Percentiles rank a stretch among this genome's conserved stretches.
Evolutionary conservation across 2,797 vertebrate genomes (phyloP).

Genomic region (Astyanax mexicanus): DNA sequence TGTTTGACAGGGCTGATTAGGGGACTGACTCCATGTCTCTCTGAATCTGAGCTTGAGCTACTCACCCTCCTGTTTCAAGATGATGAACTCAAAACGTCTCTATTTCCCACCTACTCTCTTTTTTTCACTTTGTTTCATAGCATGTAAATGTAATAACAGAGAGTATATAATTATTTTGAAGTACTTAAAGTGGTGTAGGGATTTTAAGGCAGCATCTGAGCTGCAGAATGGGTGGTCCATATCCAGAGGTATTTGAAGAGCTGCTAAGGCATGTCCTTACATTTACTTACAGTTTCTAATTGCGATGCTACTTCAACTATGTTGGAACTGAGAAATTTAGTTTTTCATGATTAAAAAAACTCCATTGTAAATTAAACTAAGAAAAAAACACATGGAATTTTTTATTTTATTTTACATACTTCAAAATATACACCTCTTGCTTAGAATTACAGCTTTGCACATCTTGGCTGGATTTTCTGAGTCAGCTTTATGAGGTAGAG

Average conservation of each 20-base stretch:
- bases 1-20: constrained; percentile 79
- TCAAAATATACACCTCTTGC: no score
- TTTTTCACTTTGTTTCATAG: constrained; percentile 69
- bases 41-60: constrained; percentile 75
- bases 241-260: constrained; percentile 20
- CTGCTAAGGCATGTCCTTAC: constrained; percentile 29
- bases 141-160: constrained; percentile 76
- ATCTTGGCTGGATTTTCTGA: no score
- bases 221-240: constrained; percentile 56
- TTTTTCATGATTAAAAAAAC: constrained; percentile 12
- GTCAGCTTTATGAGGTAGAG: no score
- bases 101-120: constrained; percentile 21
- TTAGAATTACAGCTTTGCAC: no score
- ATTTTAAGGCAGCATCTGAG: constrained; percentile 67
- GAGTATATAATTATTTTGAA: constrained; percentile 77
- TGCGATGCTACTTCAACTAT: constrained; percentile 50
- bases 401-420: no score
- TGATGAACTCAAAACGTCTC: constrained; percentile 63
- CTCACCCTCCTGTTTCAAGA: constrained; percentile 72
- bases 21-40: constrained; percentile 2
- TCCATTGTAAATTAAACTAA: constrained; percentile 48
- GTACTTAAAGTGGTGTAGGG: constrained; percentile 71
- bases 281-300: constrained; percentile 41
- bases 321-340: constrained; percentile 1
- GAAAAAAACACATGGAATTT: no score